Evolutionary conservation across 2,888 invertebrate species (phyloP).

Genomic region (Seira musarum): DNA sequence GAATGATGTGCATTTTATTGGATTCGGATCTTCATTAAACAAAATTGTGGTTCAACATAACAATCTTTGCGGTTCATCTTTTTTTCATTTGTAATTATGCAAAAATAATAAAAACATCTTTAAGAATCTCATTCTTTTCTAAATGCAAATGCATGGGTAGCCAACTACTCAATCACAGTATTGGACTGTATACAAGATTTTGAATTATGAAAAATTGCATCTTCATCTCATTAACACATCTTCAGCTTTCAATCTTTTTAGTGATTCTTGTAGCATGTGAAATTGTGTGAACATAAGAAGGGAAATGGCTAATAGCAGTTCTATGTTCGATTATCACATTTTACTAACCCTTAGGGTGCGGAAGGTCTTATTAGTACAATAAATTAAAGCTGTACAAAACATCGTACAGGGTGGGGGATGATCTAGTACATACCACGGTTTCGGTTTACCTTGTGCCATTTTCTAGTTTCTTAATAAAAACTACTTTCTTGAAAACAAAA

Average conservation of each 20-base stretch:
- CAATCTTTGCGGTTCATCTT: constrained; percentile 3
- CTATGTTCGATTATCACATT: not conserved
- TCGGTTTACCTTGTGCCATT: not conserved
- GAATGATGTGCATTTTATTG: no score
- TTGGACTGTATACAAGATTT: not conserved
- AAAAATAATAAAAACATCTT: not conserved
- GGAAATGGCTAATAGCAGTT: not conserved
- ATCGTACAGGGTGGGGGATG: not conserved
- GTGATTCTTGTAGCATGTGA: no score
- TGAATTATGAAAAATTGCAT: not conserved
- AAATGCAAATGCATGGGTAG: no score
- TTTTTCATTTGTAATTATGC: not conserved
- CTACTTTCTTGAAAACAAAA: not conserved
- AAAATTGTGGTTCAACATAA: not conserved
- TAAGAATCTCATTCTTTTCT: no score
- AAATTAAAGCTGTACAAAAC: not conserved
- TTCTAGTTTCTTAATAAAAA: not conserved
- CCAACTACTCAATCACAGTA: no score
- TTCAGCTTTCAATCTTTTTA: constrained; percentile 7
- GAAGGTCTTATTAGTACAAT: not conserved
- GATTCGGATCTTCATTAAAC: constrained; percentile 16
- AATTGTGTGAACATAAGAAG: not conserved
- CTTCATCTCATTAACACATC: constrained; percentile 12
- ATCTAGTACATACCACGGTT: not conserved
- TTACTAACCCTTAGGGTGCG: not conserved